phyloP scores from a whole-genome alignment of 2,797 vertebrate genomes.

The Gymnoscopelus braueri region DNA sequence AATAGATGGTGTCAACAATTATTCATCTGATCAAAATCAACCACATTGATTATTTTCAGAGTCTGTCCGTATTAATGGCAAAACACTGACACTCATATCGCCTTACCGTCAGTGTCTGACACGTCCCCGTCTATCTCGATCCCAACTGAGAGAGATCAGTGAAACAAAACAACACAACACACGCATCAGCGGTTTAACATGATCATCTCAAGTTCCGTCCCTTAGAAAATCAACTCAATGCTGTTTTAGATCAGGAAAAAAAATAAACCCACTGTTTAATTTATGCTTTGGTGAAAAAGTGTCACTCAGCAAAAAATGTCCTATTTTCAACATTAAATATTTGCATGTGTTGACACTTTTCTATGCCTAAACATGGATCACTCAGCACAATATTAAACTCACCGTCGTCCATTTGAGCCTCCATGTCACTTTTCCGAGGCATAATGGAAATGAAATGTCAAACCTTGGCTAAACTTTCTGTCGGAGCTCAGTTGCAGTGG shows the following conservation, averaged over 20 bases:
- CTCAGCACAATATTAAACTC: constrained; percentile 55
- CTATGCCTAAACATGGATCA: too few species aligned
- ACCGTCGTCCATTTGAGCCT: constrained; percentile 84
- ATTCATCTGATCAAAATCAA: too few species aligned
- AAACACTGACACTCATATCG: background rate
- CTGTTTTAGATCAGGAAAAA: too few species aligned
- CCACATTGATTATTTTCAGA: too few species aligned
- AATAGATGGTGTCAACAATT: background rate
- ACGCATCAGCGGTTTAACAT: background rate
- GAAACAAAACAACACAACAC: constrained; percentile 11
- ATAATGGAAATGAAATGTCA: constrained; percentile 68
- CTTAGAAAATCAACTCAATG: too few species aligned
- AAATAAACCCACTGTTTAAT: too few species aligned
- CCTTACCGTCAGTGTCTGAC: constrained; percentile 85
- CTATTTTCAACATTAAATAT: too few species aligned
- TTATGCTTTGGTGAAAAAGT: too few species aligned
- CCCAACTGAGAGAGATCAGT: constrained; percentile 76
- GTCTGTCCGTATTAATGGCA: too few species aligned
- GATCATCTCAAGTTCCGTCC: background rate
- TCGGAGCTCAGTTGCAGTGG: background rate
- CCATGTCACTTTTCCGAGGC: constrained; percentile 82
- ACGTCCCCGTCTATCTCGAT: constrained; percentile 86
- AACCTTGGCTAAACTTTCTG: constrained; percentile 1
- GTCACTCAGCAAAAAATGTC: too few species aligned
- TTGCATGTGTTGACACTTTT: too few species aligned